Evolutionary conservation across 2,888 invertebrate genomes (phyloP).

Genomic region (Isotomurus palustris): DNA sequence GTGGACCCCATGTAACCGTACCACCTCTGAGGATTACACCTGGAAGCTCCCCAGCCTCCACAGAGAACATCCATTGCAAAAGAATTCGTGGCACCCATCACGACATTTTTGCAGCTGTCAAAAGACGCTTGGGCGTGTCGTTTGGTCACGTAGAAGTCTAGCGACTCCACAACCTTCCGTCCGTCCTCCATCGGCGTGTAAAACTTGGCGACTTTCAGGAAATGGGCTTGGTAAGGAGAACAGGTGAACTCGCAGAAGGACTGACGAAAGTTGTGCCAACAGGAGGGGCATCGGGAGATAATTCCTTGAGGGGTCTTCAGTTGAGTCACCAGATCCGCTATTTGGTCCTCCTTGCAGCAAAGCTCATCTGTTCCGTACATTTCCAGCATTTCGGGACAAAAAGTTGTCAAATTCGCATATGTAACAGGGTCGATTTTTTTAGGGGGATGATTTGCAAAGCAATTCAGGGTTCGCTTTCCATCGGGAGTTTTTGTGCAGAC

Average conservation of each 20-base stretch:
- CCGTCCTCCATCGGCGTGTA: neutral
- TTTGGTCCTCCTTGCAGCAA: conserved; percentile 37
- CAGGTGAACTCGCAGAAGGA: conserved; percentile 80
- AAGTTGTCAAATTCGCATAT: conserved; percentile 13
- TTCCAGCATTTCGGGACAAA: conserved; percentile 32
- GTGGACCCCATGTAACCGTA: conserved; percentile 38
- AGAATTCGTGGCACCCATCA: conserved; percentile 68
- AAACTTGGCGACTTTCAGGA: conserved; percentile 50
- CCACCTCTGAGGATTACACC: conserved; percentile 58
- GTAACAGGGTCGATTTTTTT: neutral
- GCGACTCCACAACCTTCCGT: conserved; percentile 7
- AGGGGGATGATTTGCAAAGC: conserved; percentile 16
- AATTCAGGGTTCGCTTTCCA: conserved; percentile 19
- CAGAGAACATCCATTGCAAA: conserved; percentile 74
- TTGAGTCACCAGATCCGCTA: conserved; percentile 28
- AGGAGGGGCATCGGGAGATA: conserved; percentile 75
- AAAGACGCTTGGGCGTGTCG: conserved; percentile 63
- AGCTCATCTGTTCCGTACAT: conserved; percentile 21
- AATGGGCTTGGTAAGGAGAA: conserved; percentile 64
- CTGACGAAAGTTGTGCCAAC: conserved; percentile 67
- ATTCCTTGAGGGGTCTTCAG: conserved; percentile 59
- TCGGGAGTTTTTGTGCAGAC: conserved; percentile 12
- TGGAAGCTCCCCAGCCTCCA: conserved; percentile 59
- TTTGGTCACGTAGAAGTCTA: conserved; percentile 47
- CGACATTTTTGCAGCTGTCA: conserved; percentile 72